These are phyloP conservation scores for Triops longicaudatus DNA, from an alignment of 1,140 invertebrate genomes.

Conservation along the genomic window DNA sequence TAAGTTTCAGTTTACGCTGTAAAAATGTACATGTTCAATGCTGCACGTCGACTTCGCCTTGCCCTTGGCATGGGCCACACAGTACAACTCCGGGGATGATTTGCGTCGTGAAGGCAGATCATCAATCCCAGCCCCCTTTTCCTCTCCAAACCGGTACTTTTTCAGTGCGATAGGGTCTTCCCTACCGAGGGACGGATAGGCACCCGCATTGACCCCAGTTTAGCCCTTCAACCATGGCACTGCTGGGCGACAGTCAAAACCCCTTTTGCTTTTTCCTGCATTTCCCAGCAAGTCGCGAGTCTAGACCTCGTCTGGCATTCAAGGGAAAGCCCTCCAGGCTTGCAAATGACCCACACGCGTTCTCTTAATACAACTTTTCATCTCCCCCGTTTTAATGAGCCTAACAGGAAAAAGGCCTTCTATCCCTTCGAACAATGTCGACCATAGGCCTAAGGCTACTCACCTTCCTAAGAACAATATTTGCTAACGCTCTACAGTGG, in stretches of 20 bases:
- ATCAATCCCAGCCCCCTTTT: not conserved
- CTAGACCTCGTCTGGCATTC: not conserved
- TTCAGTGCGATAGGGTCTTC: not conserved
- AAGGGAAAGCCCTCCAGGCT: not conserved
- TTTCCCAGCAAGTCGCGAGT: not conserved
- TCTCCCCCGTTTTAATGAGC: no score
- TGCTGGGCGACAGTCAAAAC: not conserved
- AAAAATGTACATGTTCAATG: not conserved
- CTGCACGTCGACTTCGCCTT: not conserved
- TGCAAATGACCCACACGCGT: not conserved
- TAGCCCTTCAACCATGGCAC: not conserved
- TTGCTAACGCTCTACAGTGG: no score
- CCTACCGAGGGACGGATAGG: not conserved
- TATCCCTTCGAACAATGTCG: no score
- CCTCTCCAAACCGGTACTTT: not conserved
- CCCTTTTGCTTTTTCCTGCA: not conserved
- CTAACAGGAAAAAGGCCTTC: no score
- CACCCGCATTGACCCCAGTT: not conserved
- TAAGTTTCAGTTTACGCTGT: not conserved
- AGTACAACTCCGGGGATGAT: not conserved
- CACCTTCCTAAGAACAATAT: no score
- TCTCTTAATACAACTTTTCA: not conserved
- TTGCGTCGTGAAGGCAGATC: not conserved
- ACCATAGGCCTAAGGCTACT: no score
- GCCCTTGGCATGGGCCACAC: not conserved